Evolutionary conservation across 2,888 invertebrate species (phyloP), one percentile per base, ranked within the genome.

Genomic region (Euzetes globulus): DNA sequence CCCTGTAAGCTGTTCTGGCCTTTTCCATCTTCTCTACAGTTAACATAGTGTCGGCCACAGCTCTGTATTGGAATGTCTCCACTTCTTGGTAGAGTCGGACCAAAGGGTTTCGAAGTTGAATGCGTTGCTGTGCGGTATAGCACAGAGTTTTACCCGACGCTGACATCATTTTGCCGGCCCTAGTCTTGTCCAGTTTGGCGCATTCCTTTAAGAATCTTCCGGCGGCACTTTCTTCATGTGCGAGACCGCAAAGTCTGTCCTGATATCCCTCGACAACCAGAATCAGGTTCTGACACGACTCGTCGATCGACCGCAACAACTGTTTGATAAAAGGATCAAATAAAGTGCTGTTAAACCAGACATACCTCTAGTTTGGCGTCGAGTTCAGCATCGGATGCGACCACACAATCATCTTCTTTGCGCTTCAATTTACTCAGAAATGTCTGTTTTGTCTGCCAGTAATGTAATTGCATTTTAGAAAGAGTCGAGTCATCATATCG

Each of bases 371-470:
- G 86, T 86, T 99, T 99, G 5, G 97, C 91, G 85, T 99, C 99
- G 41, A 99, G 86, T 81, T 96, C 94, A 0, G 95, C 91, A 84
- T 99, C 99, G 0, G 96, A 96, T 17, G 97, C 90, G 29, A 96
- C 90, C 78, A 99, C 89, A 85, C 94, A 94, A 79, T 95, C 95
- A 83, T 99, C 99, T 85, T 99, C 97, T 85, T 97, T 97, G 80
- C 92, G 91, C 45, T 96, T 96, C 71, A 98, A 85, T 85, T 94
- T 96, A 81, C 92, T 87, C 79, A 93, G 88, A 65, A 98, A 90
- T 75, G 92, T 90, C 84, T 97, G 97, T 83, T 97, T 98, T 9
- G 98, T 97, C 75, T 97, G 91, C 97, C 97, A 99, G 84, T 93
- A 98, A 79, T 95, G 87, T 82, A 9, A 86, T 80, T 25, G 86